phyloP scores from a whole-genome alignment of 2,888 invertebrate species.

The Thyatira batis region DNA sequence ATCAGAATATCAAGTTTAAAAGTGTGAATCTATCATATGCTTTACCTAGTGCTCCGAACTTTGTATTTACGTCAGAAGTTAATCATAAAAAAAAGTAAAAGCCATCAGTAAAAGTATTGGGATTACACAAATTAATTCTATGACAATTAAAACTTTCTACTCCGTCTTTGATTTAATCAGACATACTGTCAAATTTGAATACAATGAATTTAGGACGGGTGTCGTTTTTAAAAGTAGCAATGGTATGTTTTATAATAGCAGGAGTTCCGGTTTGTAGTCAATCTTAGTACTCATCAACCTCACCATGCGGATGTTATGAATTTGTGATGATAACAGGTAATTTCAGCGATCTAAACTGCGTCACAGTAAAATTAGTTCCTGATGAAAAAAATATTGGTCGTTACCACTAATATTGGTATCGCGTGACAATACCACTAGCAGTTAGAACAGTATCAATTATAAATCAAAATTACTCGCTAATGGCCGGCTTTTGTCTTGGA shows the following conservation, averaged over 20 bases:
- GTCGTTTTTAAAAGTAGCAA: not conserved
- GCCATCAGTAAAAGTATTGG: too few species aligned
- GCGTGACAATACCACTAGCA: slow-evolving; percentile 28
- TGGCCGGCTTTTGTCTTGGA: slow-evolving; percentile 20
- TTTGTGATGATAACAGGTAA: too few species aligned
- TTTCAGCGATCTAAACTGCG: not conserved
- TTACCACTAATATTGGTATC: slow-evolving; percentile 24
- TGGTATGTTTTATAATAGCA: too few species aligned
- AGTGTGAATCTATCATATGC: too few species aligned
- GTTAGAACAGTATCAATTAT: slow-evolving; percentile 21
- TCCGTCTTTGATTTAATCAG: not conserved
- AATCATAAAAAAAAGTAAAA: not conserved
- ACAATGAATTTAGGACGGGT: not conserved
- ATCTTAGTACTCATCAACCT: too few species aligned
- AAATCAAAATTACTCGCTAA: slow-evolving; percentile 21
- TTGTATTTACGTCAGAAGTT: too few species aligned
- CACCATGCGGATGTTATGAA: too few species aligned
- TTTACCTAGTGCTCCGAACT: too few species aligned
- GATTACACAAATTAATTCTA: not conserved
- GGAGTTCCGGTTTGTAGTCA: too few species aligned
- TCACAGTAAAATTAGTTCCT: not conserved
- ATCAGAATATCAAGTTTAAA: too few species aligned
- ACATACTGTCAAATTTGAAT: not conserved
- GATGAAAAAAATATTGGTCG: not conserved
- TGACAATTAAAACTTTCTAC: not conserved